Percentiles rank a stretch among this genome's conserved stretches.
phyloP scores from a whole-genome alignment of 1,140 invertebrate genomes.

The Prorops nasuta region DNA sequence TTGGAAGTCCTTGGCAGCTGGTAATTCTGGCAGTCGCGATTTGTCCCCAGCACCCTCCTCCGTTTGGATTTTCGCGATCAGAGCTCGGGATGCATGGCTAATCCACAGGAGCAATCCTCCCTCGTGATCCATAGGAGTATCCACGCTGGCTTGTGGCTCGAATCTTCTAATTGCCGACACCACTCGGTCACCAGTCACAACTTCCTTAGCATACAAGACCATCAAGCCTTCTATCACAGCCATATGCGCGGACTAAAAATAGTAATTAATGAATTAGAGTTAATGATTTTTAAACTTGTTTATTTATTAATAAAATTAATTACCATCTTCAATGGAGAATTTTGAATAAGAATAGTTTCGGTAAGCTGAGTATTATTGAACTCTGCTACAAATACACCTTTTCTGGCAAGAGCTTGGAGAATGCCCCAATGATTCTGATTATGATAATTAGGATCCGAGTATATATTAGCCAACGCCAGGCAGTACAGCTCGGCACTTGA shows the following conservation, averaged over 20 bases:
- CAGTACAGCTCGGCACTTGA: constrained; percentile 96
- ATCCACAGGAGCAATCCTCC: constrained; percentile 90
- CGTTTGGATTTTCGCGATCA: constrained; percentile 63
- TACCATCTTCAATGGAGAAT: constrained; percentile 92
- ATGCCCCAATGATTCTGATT: constrained; percentile 94
- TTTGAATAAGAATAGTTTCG: constrained; percentile 94
- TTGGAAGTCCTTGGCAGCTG: constrained; percentile 52
- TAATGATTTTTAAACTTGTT: neutral
- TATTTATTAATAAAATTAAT: constrained; percentile 36
- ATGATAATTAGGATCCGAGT: constrained; percentile 94
- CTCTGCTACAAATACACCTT: constrained; percentile 85
- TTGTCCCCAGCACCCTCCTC: constrained; percentile 50
- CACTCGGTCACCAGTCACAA: constrained; percentile 86
- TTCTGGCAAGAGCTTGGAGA: constrained; percentile 85
- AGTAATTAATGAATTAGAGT: neutral
- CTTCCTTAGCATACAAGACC: constrained; percentile 90
- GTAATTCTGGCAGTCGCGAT: constrained; percentile 51
- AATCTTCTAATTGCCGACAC: constrained; percentile 80
- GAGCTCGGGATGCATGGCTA: constrained; percentile 77
- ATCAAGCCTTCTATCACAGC: constrained; percentile 96
- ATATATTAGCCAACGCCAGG: constrained; percentile 91
- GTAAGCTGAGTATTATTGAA: constrained; percentile 85
- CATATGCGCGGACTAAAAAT: constrained; percentile 87
- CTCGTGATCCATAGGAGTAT: constrained; percentile 73
- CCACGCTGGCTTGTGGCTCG: constrained; percentile 45